Conservation (phyloP, 1,140 invertebrate species). For the Pantala flavescens region DNA sequence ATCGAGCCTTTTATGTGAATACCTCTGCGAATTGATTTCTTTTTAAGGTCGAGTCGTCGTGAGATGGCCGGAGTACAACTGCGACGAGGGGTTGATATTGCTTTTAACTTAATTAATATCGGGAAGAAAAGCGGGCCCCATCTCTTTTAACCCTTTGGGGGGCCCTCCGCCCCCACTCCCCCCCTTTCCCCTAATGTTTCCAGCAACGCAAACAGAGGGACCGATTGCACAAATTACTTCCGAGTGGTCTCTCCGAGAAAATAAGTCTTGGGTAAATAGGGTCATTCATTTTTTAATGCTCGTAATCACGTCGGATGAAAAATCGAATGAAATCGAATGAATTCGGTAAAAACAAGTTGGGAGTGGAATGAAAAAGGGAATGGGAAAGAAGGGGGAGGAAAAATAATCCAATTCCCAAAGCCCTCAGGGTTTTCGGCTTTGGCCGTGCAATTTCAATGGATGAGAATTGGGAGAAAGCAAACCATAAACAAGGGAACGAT, state of each 20-base stretch:
- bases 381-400: not conserved
- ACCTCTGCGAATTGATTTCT: not conserved
- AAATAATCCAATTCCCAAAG: not conserved
- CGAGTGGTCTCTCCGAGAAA: not conserved
- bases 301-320: slow-evolving; percentile 4
- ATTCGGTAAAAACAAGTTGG: not conserved
- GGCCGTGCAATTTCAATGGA: not conserved
- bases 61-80: not conserved
- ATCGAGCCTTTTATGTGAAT: not conserved
- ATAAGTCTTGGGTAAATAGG: slow-evolving; percentile 2
- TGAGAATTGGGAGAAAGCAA: not conserved
- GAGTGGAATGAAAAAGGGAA: not conserved
- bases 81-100: not conserved
- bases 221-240: slow-evolving; percentile 9
- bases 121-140: not conserved
- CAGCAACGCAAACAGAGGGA: not conserved
- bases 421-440: not conserved
- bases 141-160: not conserved
- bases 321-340: slow-evolving; percentile 10
- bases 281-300: slow-evolving; percentile 6
- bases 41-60: not conserved
- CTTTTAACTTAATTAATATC: slow-evolving; percentile 9
- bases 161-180: not conserved
- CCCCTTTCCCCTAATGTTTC: not conserved
- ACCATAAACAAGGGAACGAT: not conserved